Conservation (phyloP, 2,797 vertebrate species). For the Scleropages formosus region DNA sequence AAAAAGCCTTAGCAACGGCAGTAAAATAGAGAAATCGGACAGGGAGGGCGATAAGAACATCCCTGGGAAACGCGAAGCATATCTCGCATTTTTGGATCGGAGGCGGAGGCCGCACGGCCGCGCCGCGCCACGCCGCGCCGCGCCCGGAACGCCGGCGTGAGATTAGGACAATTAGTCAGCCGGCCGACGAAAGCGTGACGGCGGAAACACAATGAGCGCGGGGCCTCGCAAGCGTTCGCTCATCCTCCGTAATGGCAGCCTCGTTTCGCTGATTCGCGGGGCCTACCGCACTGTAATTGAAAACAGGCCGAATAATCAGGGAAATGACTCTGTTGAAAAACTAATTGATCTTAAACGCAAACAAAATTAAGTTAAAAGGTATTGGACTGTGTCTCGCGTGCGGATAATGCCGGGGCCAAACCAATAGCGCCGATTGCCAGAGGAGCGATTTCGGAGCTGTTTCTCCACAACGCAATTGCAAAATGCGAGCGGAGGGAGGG, state of each 20-base stretch:
- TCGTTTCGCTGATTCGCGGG: conserved; percentile 35
- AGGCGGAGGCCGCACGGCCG: background rate
- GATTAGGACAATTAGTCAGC: conserved; percentile 22
- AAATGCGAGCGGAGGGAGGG: conserved; percentile 22
- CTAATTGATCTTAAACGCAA: conserved; percentile 58
- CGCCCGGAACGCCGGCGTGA: conserved; percentile 9
- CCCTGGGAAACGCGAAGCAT: background rate
- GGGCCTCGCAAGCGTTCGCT: background rate
- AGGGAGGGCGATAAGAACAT: background rate
- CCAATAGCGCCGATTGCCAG: conserved; percentile 29
- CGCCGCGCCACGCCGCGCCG: background rate
- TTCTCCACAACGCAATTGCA: conserved; percentile 24
- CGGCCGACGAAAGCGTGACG: conserved; percentile 21
- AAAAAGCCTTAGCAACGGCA: conserved; percentile 13
- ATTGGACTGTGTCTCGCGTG: conserved; percentile 46
- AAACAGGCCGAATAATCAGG: conserved; percentile 70
- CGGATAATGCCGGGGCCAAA: conserved; percentile 39
- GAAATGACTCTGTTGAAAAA: conserved; percentile 71
- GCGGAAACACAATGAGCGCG: background rate
- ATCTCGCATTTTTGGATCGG: conserved; percentile 4
- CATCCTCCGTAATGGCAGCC: conserved; percentile 55
- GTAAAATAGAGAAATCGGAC: background rate
- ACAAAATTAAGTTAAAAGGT: conserved; percentile 47
- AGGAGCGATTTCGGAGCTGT: conserved; percentile 29
- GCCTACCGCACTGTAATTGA: conserved; percentile 65